phyloP scores from a whole-genome alignment of 2,113 vertebrate species.

The Silurus glanis region DNA sequence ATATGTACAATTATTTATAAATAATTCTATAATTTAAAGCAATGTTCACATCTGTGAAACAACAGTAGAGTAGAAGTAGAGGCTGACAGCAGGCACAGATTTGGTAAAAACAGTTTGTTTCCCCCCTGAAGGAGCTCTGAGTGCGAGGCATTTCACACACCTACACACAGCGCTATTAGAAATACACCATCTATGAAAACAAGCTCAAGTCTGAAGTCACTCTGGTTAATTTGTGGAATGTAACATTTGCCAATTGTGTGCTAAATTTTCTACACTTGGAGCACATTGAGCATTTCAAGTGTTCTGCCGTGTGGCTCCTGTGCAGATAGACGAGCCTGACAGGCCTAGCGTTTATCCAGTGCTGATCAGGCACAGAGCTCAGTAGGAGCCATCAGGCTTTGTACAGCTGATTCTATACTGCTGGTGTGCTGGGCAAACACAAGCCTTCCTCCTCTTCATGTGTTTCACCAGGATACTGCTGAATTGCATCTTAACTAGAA shows the following conservation, averaged over 20 bases:
- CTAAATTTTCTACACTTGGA: conserved; percentile 36
- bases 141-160: conserved; percentile 52
- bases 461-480: conserved; percentile 17
- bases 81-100: conserved; percentile 51
- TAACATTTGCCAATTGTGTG: conserved; percentile 64
- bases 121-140: conserved; percentile 28
- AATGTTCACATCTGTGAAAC: conserved; percentile 52
- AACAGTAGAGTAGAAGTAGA: conserved; percentile 24
- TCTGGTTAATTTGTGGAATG: conserved; percentile 73
- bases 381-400: conserved; percentile 16
- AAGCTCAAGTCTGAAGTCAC: conserved; percentile 50
- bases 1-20: conserved; percentile 82
- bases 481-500: conserved; percentile 15
- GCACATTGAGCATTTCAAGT: conserved; percentile 48
- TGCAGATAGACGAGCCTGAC: conserved; percentile 16
- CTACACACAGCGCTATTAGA: conserved; percentile 44
- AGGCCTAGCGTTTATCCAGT: not conserved
- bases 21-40: conserved; percentile 72
- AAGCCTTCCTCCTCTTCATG: conserved; percentile 16
- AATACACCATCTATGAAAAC: conserved; percentile 33
- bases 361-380: conserved; percentile 32
- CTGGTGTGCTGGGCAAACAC: conserved; percentile 31
- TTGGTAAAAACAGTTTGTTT: conserved; percentile 51
- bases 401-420: conserved; percentile 4
- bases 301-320: conserved; percentile 43